A percentile compares a stretch with the other conserved stretches of the same genome.
Conservation (phyloP, 1,140 invertebrate species). For the Lasaia peninsularis region DNA sequence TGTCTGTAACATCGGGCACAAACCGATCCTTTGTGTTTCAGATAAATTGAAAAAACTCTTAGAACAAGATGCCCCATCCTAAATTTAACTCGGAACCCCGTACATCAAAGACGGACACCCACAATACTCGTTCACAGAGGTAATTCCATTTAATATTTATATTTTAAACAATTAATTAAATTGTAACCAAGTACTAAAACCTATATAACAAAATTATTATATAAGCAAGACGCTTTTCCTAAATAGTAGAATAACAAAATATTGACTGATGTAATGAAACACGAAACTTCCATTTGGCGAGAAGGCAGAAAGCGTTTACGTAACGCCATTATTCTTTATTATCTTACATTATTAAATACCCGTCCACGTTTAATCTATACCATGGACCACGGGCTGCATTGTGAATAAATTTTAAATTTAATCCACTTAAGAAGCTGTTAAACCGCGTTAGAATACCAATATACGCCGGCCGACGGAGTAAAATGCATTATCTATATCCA, state of each 20-base stretch:
- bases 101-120: too few relatives aligned
- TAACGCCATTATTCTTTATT: constrained; percentile 20
- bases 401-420: constrained; percentile 12
- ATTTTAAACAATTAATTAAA: too few relatives aligned
- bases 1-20: too few relatives aligned
- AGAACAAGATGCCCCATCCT: too few relatives aligned
- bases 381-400: constrained; percentile 7
- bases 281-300: constrained; percentile 21
- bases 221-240: background rate
- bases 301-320: constrained; percentile 9
- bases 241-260: constrained; percentile 20
- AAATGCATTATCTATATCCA: constrained; percentile 4
- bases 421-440: constrained; percentile 11
- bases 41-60: too few relatives aligned
- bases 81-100: too few relatives aligned
- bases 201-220: background rate
- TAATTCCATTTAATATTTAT: too few relatives aligned
- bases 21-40: too few relatives aligned
- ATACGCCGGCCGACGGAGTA: background rate
- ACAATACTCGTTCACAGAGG: too few relatives aligned
- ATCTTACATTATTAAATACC: constrained; percentile 12
- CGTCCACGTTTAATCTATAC: constrained; percentile 10
- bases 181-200: too few relatives aligned
- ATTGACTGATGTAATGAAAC: constrained; percentile 19
- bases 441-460: constrained; percentile 9